These are phyloP conservation scores for Eristalinus aeneus DNA, from an alignment of 2,888 invertebrate species.

Conservation along the genomic window DNA sequence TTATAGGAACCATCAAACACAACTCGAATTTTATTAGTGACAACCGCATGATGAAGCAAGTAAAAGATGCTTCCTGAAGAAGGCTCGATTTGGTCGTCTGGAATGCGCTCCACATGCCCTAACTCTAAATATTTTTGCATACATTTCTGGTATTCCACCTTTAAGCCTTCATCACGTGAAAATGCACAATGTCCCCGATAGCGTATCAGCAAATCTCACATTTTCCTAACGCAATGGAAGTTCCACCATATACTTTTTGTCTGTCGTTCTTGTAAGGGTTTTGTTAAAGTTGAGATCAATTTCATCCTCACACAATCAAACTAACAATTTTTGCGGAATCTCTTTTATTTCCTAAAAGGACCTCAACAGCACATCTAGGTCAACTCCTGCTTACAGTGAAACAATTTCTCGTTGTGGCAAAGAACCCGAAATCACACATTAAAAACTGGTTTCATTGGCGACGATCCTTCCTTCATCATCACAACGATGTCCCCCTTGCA, in stretches of 20 bases:
- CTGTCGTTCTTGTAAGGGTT: neutral
- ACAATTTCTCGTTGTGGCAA: neutral
- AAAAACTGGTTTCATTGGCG: neutral
- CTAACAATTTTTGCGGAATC: neutral
- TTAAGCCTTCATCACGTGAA: neutral
- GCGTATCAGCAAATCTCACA: neutral
- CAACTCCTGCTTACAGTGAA: neutral
- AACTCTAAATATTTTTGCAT: constrained; percentile 9
- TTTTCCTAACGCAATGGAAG: neutral
- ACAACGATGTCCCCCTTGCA: neutral
- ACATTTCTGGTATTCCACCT: neutral
- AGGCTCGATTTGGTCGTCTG: neutral
- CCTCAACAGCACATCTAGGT: neutral
- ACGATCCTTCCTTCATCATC: neutral
- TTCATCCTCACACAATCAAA: neutral
- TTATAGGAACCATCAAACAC: constrained; percentile 67
- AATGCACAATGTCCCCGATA: neutral
- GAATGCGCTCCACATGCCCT: constrained; percentile 22
- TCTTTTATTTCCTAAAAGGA: neutral
- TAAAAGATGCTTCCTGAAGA: constrained; percentile 39
- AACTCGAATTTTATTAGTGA: no score
- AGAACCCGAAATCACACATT: neutral
- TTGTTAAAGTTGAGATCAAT: neutral
- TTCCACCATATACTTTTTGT: neutral
- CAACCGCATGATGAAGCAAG: constrained; percentile 67